phyloP scores from a whole-genome alignment of 2,888 invertebrate species.

The Tillus elongatus region DNA sequence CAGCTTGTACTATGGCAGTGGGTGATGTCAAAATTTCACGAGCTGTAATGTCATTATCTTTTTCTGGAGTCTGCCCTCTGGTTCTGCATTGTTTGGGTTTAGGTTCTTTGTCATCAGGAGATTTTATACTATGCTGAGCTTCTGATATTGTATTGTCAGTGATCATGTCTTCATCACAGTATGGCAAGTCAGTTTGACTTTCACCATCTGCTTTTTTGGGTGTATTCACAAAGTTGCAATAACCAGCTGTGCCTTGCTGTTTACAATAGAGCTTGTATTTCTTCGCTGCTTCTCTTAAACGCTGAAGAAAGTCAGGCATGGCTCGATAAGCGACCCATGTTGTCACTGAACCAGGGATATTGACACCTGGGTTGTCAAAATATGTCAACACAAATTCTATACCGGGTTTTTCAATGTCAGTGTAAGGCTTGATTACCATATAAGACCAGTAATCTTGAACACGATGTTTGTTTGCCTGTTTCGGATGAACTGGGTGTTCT shows the following conservation, averaged over 20 bases:
- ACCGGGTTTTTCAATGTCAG: slow-evolving; percentile 52
- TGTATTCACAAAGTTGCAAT: too few species aligned
- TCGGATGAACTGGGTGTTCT: slow-evolving; percentile 60
- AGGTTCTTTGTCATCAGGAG: slow-evolving; percentile 6
- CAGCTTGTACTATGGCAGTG: slow-evolving; percentile 26
- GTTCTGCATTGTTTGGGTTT: slow-evolving; percentile 6
- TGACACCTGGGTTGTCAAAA: slow-evolving; percentile 77
- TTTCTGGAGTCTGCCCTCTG: not conserved
- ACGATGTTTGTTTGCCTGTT: slow-evolving; percentile 57
- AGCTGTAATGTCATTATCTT: slow-evolving; percentile 8
- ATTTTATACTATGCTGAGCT: slow-evolving; percentile 16
- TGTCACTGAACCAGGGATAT: slow-evolving; percentile 61
- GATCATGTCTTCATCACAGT: slow-evolving; percentile 12
- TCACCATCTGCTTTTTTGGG: too few species aligned
- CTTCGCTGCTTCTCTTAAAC: slow-evolving; percentile 60
- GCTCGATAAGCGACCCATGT: slow-evolving; percentile 69
- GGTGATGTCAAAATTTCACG: slow-evolving; percentile 23
- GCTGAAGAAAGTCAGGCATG: slow-evolving; percentile 65
- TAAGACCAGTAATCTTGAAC: slow-evolving; percentile 78
- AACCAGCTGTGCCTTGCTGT: slow-evolving; percentile 25
- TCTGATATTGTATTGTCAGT: slow-evolving; percentile 21
- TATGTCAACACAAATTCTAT: slow-evolving; percentile 79
- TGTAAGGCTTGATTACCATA: slow-evolving; percentile 70
- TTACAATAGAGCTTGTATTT: slow-evolving; percentile 49
- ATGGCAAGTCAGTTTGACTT: slow-evolving; percentile 14